Conservation (phyloP, 2,797 vertebrate genomes). For the Telmatherina bonti region DNA sequence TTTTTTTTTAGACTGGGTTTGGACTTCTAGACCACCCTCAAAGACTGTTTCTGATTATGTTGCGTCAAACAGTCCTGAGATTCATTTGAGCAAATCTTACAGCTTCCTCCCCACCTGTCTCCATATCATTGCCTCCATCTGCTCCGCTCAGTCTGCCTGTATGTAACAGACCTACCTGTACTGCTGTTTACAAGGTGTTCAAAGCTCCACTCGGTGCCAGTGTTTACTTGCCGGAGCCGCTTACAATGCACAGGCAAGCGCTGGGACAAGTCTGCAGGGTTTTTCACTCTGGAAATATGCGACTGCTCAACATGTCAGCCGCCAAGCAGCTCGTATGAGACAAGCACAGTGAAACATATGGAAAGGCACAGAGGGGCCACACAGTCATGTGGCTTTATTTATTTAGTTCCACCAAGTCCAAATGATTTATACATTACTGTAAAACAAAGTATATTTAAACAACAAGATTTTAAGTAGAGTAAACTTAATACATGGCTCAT, state of each 20-base stretch:
- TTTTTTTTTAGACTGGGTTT: slow-evolving; percentile 3
- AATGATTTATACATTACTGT: slow-evolving; percentile 30
- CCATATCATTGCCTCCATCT: slow-evolving; percentile 41
- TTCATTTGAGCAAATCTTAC: slow-evolving; percentile 12
- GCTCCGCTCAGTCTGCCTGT: slow-evolving; percentile 13
- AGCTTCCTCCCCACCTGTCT: slow-evolving; percentile 25
- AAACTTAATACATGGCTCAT: slow-evolving; percentile 19
- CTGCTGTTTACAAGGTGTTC: slow-evolving; percentile 66
- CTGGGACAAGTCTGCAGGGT: slow-evolving; percentile 63
- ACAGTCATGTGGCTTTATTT: slow-evolving; percentile 38
- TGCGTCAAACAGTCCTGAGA: slow-evolving; percentile 18
- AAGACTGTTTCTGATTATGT: slow-evolving; percentile 21
- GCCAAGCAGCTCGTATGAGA: slow-evolving; percentile 29
- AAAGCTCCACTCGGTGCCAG: slow-evolving; percentile 46
- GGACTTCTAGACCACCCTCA: slow-evolving; percentile 49
- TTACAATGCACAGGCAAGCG: slow-evolving; percentile 34
- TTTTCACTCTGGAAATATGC: slow-evolving; percentile 56
- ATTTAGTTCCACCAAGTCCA: slow-evolving; percentile 8
- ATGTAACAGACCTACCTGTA: slow-evolving; percentile 41
- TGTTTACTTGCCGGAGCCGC: slow-evolving; percentile 52
- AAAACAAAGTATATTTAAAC: slow-evolving; percentile 2
- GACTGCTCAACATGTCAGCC: slow-evolving; percentile 50
- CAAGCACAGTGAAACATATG: slow-evolving; percentile 29
- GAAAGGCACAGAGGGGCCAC: slow-evolving; percentile 9
- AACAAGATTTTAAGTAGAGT: slow-evolving; percentile 10